Evolutionary conservation across 2,888 invertebrate species (phyloP), one percentile per base, ranked within the genome.

Genomic region (Onthophagus sagittarius): DNA sequence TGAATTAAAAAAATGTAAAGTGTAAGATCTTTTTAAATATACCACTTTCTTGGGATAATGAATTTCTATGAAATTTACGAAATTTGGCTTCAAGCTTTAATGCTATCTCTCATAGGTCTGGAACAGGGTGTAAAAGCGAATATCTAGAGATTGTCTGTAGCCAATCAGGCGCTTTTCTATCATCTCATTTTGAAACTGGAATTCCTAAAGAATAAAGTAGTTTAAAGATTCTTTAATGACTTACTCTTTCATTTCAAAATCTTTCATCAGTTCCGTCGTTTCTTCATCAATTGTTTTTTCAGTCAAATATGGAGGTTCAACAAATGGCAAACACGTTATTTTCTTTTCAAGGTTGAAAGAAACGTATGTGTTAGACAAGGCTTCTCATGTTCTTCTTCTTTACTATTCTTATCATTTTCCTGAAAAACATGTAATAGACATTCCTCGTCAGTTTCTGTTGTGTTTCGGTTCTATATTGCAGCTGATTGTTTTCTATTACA

Each of bases 141-240:
- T 71, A 70, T 71, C 72, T 76, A 31, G 75, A 76, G 74, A 76
- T 73, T 33, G 64, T 15, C 14, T 75, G 72, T 39, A 76, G 31
- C 76, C 75, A 76, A n/a, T 76, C 76, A 63, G 76, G 74, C 15
- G 72, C 62, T 67, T 70, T 74, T 69, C 63, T 72, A 31, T 53
- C 33, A 71, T 74, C 67, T 33, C 73, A n/a, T 13, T 33, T 75
- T 71, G 14, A 15, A 69, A 70, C 71, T 23, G 74, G 71, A 6
- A 39, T 72, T 73, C 72, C 73, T 32, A 74, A 53, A 63, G 33
- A 64, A 63, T 71, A 75, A 76, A 69, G 71, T 75, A 76, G 69
- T 76, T 75, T 15, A 77, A 63, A 63, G 73, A 62, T 72, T 77
- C 76, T n/a, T 70, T 62, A 71, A 15, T 73, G 6, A 73, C 72